Percentiles rank a stretch among this genome's conserved stretches.
These are phyloP conservation scores for Melinopterus prodromus DNA, from an alignment of 2,888 invertebrate genomes.

Conservation along the genomic window DNA sequence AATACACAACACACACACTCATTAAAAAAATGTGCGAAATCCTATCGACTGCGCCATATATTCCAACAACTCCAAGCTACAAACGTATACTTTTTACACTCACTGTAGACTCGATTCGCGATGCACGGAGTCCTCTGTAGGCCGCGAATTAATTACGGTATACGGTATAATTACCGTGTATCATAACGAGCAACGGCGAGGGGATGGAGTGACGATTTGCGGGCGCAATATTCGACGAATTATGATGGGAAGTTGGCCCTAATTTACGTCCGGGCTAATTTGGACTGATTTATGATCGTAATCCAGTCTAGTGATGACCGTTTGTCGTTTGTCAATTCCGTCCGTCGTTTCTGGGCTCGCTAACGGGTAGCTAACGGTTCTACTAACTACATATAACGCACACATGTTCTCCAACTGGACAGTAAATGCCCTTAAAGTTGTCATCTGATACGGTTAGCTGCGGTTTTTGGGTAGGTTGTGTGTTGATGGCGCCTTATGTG, in stretches of 20 bases:
- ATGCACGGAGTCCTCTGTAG: neutral
- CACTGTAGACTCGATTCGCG: neutral
- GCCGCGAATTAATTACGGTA: constrained; percentile 24
- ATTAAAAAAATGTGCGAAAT: too few relatives aligned
- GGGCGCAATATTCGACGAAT: constrained; percentile 22
- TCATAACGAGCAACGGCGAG: constrained; percentile 14
- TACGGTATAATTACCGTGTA: constrained; percentile 24
- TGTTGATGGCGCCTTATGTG: too few relatives aligned
- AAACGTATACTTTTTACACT: neutral
- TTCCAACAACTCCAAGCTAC: too few relatives aligned
- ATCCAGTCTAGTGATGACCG: neutral
- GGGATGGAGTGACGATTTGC: constrained; percentile 4
- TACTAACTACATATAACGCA: too few relatives aligned
- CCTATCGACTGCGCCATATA: neutral
- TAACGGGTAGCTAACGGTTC: too few relatives aligned
- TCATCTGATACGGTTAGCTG: too few relatives aligned
- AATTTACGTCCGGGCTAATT: constrained; percentile 23
- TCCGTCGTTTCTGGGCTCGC: too few relatives aligned
- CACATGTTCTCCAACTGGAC: too few relatives aligned
- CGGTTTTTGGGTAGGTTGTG: too few relatives aligned
- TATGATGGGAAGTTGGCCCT: constrained; percentile 26
- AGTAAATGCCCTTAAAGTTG: too few relatives aligned
- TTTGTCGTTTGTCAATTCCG: neutral
- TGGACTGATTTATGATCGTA: neutral
- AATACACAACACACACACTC: too few relatives aligned